Conservation (phyloP, 2,797 vertebrate genomes). For the Peromyscus melanophrys region DNA sequence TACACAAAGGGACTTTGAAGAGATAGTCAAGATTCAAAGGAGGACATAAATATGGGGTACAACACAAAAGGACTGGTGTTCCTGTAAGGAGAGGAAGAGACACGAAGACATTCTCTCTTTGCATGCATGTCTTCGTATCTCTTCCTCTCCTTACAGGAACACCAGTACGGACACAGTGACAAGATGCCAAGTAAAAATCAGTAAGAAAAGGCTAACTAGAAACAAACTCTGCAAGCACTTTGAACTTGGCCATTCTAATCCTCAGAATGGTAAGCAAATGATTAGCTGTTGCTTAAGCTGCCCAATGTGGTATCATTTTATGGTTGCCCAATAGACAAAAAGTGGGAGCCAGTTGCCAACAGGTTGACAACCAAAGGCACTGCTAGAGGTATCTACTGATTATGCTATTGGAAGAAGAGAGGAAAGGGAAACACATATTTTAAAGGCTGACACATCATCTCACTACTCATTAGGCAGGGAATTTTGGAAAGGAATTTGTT, state of each 20-base stretch:
- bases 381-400: neutral
- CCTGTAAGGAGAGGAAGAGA: neutral
- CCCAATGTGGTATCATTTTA: neutral
- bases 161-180: neutral
- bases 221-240: neutral
- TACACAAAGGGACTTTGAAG: neutral
- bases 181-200: neutral
- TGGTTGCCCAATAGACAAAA: neutral
- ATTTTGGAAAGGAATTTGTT: neutral
- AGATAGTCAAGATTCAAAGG: neutral
- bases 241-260: neutral
- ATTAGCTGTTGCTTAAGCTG: neutral
- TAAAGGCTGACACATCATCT: neutral
- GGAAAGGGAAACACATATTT: neutral
- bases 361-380: neutral
- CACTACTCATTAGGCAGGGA: neutral
- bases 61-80: neutral
- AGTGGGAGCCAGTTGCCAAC: neutral
- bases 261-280: neutral
- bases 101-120: neutral
- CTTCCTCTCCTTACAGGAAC: neutral
- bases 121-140: too few species aligned
- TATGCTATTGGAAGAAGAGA: neutral
- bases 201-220: neutral
- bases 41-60: neutral